Base-by-base conservation (phyloP, 2,888 invertebrate genomes). In the Acheta domesticus region DNA sequence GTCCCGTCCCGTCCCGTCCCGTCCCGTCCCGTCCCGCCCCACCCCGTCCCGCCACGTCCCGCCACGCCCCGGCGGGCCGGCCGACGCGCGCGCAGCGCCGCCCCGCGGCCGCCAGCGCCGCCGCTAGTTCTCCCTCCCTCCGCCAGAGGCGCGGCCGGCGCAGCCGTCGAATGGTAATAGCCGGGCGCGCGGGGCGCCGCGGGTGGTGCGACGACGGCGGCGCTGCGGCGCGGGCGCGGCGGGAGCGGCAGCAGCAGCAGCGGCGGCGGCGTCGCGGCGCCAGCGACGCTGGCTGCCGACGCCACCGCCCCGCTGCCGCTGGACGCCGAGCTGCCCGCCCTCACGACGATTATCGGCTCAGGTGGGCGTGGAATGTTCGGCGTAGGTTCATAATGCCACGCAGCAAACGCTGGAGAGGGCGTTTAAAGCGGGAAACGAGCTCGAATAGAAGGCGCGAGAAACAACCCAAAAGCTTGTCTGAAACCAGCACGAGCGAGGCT, bases 101-200 rank as follows among this genome's bases (percentile, higher is more conserved):
- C 16, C 62, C 16, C 62, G 62, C 62, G 62, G 36, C 36, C 8
- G 62, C 62, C n/a, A 1, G 12, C n/a, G 16, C 62, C 62, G 14
- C n/a, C 62, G 16, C 14, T 19, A 62, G 62, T 62, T 62, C 62
- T n/a, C n/a, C 62, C n/a, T 62, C 62, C 62, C 62, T 62, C 62
- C 62, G 62, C 62, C 62, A 62, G n/a, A n/a, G 16, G 62, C 62
- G 62, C 62, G n/a, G 62, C 62, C n/a, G 62, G 62, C 62, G 62
- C 62, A n/a, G 62, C 62, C 16, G 16, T 19, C 16, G 16, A 19
- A 14, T 19, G 62, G 16, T 62, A 14, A n/a, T 14, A 19, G n/a
- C 62, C 16, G n/a, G 14, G 62, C 62, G 62, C 16, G 16, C 16
- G 16, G n/a, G 62, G 16, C 62, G 62, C 62, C 14, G 62, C 4